Conservation (phyloP, 2,888 invertebrate genomes). For the Tanaodytes sp. region DNA sequence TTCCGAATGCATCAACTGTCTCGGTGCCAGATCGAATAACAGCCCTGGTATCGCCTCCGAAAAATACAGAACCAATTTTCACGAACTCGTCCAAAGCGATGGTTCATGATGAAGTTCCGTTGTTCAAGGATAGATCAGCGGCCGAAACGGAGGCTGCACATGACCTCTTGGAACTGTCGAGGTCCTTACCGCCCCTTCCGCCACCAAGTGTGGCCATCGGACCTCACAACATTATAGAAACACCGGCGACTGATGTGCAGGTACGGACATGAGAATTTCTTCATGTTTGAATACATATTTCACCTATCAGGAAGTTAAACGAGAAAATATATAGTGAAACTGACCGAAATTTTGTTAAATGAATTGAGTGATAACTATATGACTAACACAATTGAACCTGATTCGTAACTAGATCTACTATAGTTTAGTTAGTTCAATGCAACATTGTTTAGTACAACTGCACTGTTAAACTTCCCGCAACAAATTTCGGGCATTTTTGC, state of each 20-base stretch:
- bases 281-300: too few relatives aligned
- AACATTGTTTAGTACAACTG: too few relatives aligned
- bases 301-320: too few relatives aligned
- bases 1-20: not conserved
- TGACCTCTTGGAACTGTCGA: slow-evolving; percentile 83
- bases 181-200: slow-evolving; percentile 84
- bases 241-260: slow-evolving; percentile 68
- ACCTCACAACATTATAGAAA: slow-evolving; percentile 75
- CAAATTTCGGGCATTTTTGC: too few relatives aligned
- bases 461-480: too few relatives aligned
- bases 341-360: too few relatives aligned
- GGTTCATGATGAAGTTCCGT: slow-evolving; percentile 53
- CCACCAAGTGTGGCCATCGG: slow-evolving; percentile 81
- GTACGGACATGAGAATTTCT: slow-evolving; percentile 20
- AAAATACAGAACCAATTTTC: slow-evolving; percentile 12
- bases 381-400: too few relatives aligned
- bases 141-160: slow-evolving; percentile 93
- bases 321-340: too few relatives aligned
- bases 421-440: too few relatives aligned
- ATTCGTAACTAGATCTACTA: too few relatives aligned
- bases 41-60: slow-evolving; percentile 8
- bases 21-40: not conserved
- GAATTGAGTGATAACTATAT: too few relatives aligned
- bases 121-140: slow-evolving; percentile 73
- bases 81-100: slow-evolving; percentile 4